A percentile compares a stretch with the other conserved stretches of the same genome.
Evolutionary conservation across 2,888 invertebrate species (phyloP).

Genomic region (Papilio elwesi): DNA sequence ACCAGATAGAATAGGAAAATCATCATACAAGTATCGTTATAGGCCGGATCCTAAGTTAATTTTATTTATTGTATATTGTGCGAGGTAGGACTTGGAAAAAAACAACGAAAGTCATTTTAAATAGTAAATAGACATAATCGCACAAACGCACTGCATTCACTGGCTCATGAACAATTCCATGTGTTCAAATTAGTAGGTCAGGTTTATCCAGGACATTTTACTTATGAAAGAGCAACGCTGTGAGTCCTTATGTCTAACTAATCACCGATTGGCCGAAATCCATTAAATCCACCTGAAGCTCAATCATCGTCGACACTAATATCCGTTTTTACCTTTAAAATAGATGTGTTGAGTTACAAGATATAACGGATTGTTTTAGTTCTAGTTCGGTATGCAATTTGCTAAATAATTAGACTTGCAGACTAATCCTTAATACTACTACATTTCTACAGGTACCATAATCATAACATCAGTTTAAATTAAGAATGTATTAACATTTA

Average conservation of each 20-base stretch:
- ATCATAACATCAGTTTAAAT: constrained; percentile 1
- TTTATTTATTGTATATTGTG: no score
- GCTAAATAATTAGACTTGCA: background rate
- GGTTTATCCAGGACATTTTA: background rate
- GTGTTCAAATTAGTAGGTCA: constrained; percentile 8
- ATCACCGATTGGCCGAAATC: background rate
- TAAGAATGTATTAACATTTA: background rate
- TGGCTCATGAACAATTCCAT: background rate
- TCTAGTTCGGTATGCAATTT: background rate
- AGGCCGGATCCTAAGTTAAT: no score
- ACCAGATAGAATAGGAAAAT: no score
- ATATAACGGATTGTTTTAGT: background rate
- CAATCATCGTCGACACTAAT: background rate
- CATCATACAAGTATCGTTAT: no score
- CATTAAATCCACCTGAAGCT: background rate
- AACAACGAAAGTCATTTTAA: no score
- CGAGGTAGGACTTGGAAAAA: no score
- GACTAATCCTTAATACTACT: no score
- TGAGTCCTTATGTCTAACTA: no score
- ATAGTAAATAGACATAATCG: no score
- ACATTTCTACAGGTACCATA: background rate
- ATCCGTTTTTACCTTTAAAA: no score
- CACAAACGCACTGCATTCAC: background rate
- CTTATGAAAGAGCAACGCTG: background rate
- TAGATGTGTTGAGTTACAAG: no score